Evolutionary conservation across 2,797 vertebrate genomes (phyloP), one percentile per base, ranked within the genome.

Genomic region (Buphagus erythrorhynchus): DNA sequence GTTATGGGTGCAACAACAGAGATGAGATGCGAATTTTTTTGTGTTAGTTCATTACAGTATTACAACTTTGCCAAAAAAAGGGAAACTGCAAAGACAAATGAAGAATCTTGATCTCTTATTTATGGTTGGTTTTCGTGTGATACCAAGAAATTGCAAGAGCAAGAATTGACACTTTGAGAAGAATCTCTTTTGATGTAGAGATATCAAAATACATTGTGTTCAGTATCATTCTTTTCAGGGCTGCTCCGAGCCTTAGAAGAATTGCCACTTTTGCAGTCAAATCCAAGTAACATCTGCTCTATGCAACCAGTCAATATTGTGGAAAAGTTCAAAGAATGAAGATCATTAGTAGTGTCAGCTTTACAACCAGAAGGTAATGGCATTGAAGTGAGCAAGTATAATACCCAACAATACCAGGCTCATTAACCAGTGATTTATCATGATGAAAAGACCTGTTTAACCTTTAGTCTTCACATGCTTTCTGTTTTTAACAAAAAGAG

Each of bases 401-500:
- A 98, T 98, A 97, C 94, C 81, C 97, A 97, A 99, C 99, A 99
- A 99, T 99, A 96, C 98, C 98, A 97, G 98, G 98, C 99, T 99
- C 99, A 99, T 99, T 99, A 99, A 99, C 98, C 98, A 99, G 99
- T 99, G 99, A 99, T 99, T 99, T 99, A 99, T 99, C 99, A 99
- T 99, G 98, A 99, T 99, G 99, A 98, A 99, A 99, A 98, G 99
- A 98, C 98, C 99, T 98, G 98, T 99, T 99, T 99, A 99, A 99
- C 99, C 99, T 99, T 99, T 99, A 98, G 97, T 98, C 98, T 98
- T 98, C 98, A 97, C 95, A 97, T 96, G 98, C 96, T 97, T 98
- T 98, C 96, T 97, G 91, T 95, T 97, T 97, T 97, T 96, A 97
- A 98, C 98, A 98, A 98, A 98, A 98, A 98, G 94, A 95, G 93